Evolutionary conservation across 1,140 invertebrate genomes (phyloP).

Genomic region (Drosophila grimshawi): DNA sequence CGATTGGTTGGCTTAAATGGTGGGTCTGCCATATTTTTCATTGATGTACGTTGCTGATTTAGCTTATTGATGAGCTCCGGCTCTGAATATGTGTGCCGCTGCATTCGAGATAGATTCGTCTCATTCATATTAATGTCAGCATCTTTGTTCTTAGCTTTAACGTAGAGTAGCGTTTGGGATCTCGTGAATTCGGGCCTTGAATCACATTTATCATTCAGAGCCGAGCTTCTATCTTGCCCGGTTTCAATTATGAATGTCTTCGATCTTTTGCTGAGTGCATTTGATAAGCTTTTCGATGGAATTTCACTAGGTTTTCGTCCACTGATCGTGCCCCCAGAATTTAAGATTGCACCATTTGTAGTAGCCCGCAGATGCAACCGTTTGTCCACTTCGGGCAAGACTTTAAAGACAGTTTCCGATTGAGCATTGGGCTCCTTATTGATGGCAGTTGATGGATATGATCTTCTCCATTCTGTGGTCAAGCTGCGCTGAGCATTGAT

Average conservation of each 20-base stretch:
- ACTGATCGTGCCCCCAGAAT: constrained; percentile 91
- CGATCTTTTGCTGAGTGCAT: constrained; percentile 37
- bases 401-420: constrained; percentile 85
- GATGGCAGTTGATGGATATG: constrained; percentile 26
- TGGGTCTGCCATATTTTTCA: neutral
- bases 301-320: constrained; percentile 84
- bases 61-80: constrained; percentile 44
- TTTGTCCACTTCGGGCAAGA: constrained; percentile 88
- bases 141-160: constrained; percentile 31
- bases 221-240: neutral
- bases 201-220: constrained; percentile 4
- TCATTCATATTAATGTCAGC: constrained; percentile 1
- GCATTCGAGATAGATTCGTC: constrained; percentile 47
- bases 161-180: constrained; percentile 54
- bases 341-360: constrained; percentile 91
- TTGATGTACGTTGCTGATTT: constrained; percentile 6
- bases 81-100: constrained; percentile 53
- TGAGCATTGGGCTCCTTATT: constrained; percentile 20
- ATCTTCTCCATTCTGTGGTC: constrained; percentile 40
- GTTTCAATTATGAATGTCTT: constrained; percentile 43
- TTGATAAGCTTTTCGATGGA: constrained; percentile 3
- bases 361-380: constrained; percentile 88
- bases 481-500: constrained; percentile 13
- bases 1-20: constrained; percentile 24
- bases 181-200: constrained; percentile 37